Percentiles rank a stretch among this genome's conserved stretches.
phyloP scores from a whole-genome alignment of 2,797 vertebrate genomes.

The Myotis myotis region DNA sequence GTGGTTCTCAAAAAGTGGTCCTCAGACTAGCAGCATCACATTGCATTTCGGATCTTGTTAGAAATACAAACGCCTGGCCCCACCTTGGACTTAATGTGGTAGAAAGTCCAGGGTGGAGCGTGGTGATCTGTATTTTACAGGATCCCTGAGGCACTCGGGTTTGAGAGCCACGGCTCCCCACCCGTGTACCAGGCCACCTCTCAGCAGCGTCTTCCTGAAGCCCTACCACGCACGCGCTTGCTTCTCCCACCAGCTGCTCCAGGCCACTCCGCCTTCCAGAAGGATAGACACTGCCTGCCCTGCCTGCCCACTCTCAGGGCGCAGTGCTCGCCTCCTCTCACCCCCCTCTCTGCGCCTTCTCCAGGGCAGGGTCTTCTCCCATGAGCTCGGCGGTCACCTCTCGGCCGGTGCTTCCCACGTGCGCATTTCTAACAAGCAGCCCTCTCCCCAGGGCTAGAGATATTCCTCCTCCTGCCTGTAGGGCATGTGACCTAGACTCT shows the following conservation, averaged over 20 bases:
- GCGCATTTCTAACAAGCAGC: neutral
- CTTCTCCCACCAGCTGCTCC: neutral
- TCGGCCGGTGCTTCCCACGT: neutral
- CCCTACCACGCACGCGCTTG: neutral
- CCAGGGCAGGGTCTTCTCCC: neutral
- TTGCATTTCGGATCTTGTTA: neutral
- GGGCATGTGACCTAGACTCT: no score
- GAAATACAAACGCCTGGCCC: neutral
- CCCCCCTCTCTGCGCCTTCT: neutral
- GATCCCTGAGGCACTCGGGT: neutral
- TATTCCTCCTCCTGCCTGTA: neutral
- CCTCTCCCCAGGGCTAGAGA: neutral
- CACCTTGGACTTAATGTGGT: neutral
- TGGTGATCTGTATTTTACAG: accelerated
- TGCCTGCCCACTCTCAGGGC: no score
- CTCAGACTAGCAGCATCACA: neutral
- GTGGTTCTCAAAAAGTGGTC: neutral
- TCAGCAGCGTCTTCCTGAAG: neutral
- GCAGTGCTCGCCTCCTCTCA: neutral
- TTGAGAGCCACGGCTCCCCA: neutral
- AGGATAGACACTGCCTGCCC: neutral
- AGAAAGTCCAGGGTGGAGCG: no score
- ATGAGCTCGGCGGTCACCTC: neutral
- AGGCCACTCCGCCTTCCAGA: accelerated
- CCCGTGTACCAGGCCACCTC: neutral